Evolutionary conservation across 37 sponge, comb jelly and placozoan species (phyloP).

Genomic region (Geodia barretti): DNA sequence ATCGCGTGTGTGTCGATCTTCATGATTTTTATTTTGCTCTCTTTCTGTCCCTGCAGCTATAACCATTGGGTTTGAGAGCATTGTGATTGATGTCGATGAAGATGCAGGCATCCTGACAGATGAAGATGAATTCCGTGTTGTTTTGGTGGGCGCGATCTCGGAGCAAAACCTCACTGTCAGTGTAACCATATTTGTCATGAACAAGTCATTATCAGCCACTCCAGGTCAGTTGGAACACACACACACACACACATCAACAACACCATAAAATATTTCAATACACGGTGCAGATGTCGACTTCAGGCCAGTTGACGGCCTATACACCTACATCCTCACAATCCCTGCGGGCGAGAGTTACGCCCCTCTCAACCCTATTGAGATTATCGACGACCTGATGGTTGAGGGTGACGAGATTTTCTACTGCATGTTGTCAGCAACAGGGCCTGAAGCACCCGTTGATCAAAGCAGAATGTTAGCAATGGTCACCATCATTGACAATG

Average conservation of each 20-base stretch:
- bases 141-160: not conserved
- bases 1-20: not conserved
- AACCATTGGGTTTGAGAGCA: constrained; percentile 2
- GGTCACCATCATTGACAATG: constrained; percentile 21
- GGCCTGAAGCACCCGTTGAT: not conserved
- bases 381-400: not conserved
- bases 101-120: not conserved
- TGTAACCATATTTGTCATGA: not conserved
- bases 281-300: not conserved
- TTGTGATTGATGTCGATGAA: not conserved
- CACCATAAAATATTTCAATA: too few species aligned
- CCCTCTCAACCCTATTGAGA: not conserved
- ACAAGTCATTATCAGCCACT: not conserved
- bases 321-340: not conserved
- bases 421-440: not conserved
- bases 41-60: not conserved
- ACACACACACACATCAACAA: too few species aligned
- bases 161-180: not conserved
- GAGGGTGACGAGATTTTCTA: constrained; percentile 3
- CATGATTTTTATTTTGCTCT: not conserved
- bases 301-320: not conserved
- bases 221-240: not conserved
- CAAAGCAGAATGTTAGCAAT: not conserved
- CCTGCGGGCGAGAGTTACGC: not conserved
- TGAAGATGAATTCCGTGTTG: not conserved